Percentiles rank a stretch among this genome's conserved stretches.
Conservation (phyloP, 2,888 invertebrate genomes). For the Cheilosia urbana region DNA sequence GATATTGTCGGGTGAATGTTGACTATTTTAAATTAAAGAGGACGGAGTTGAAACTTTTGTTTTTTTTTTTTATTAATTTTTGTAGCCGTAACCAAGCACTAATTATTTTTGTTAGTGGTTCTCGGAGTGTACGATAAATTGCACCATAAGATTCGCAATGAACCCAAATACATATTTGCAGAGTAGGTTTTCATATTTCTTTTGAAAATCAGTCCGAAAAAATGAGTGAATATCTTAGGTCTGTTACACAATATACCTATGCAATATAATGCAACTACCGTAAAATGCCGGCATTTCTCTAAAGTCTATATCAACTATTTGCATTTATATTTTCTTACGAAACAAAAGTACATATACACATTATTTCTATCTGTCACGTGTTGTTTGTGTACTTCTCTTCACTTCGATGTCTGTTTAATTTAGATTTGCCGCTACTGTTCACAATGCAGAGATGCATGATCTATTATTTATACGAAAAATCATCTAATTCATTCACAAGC, state of each 20-base stretch:
- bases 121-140: background rate
- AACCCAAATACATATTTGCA: background rate
- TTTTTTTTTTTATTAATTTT: conserved; percentile 57
- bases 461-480: conserved; percentile 38
- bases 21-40: conserved; percentile 47
- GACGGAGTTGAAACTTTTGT: conserved; percentile 45
- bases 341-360: conserved; percentile 27
- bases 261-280: conserved; percentile 8
- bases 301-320: conserved; percentile 22
- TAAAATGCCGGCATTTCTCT: conserved; percentile 52
- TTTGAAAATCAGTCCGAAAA: conserved; percentile 13
- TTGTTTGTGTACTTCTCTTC: conserved; percentile 33
- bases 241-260: conserved; percentile 63
- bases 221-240: conserved; percentile 47
- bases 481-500: conserved; percentile 35
- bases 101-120: conserved; percentile 6
- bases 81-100: conserved; percentile 39
- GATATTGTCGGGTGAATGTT: conserved; percentile 68
- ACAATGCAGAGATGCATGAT: conserved; percentile 37
- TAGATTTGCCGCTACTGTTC: conserved; percentile 31
- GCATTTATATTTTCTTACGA: conserved; percentile 42
- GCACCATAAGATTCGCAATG: background rate
- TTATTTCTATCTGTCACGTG: conserved; percentile 50
- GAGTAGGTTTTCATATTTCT: conserved; percentile 1
- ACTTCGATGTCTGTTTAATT: conserved; percentile 29